These are phyloP conservation scores for Columba guinea DNA, from an alignment of 2,797 vertebrate species.

Conservation along the genomic window DNA sequence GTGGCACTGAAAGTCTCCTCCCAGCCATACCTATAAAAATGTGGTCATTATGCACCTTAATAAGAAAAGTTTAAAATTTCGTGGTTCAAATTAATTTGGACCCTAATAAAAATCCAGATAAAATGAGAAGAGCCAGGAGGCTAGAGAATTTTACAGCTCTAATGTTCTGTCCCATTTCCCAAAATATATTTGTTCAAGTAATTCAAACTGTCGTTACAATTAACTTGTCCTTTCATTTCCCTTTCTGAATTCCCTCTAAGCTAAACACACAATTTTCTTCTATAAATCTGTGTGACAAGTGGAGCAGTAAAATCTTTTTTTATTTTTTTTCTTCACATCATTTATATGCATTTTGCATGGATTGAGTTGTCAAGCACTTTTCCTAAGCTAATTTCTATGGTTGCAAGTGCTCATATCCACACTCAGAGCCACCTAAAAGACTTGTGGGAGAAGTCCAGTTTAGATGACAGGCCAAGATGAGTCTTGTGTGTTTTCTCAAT, in stretches of 20 bases:
- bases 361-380: not conserved
- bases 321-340: not conserved
- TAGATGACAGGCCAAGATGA: not conserved
- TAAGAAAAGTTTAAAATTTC: constrained; percentile 14
- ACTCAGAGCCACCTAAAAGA: not conserved
- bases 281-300: constrained; percentile 59
- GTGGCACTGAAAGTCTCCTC: not conserved
- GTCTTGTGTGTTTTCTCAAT: not conserved
- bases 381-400: constrained; percentile 20
- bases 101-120: constrained; percentile 13
- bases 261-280: constrained; percentile 54
- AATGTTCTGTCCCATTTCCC: constrained; percentile 29
- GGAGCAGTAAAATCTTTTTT: constrained; percentile 27
- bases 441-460: not conserved
- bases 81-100: not conserved
- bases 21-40: not conserved
- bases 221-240: constrained; percentile 58
- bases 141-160: not conserved
- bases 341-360: not conserved
- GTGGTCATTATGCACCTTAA: constrained; percentile 21
- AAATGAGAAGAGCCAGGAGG: constrained; percentile 10
- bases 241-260: constrained; percentile 29
- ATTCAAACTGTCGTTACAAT: constrained; percentile 54
- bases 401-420: not conserved
- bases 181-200: constrained; percentile 61